Base-by-base conservation (phyloP, 23 tunicate species). In the Halocynthia aurantium region DNA sequence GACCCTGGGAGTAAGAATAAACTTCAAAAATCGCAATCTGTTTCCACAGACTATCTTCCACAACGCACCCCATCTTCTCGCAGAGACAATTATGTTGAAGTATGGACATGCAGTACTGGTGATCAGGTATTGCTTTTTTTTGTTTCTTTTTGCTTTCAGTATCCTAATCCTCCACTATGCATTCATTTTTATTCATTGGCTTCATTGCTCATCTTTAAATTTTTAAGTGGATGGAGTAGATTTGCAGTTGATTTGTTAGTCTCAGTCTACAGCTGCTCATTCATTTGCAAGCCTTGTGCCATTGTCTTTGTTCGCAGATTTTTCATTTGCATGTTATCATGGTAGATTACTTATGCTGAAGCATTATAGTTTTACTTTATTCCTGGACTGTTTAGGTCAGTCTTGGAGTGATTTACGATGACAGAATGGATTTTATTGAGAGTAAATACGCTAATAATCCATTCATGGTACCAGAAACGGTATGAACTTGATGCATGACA, bases 91-190 rank as follows among this genome's bases (percentile, higher is more conserved):
- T 90, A 90, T 53, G 97, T 90, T 8, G 97, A 90, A 90, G 97
- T 90, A 2, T 90, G 97, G 97, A 81, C 73, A 53, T 90, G 97
- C 56, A 90, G 81, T 63, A 83, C 88, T 7, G 97, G 97, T 8
- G 82, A 85, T 52, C 97, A 90, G 66, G 90, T 90, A 50, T 22
- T 15, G 9, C 31, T 65, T 65, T 49, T 20, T 65, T 65, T 1
- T 13, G 17, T 58, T 58, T 31, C 44, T 31, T 31, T 31, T 31
- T 31, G 44, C 44, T 31, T 31, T 31, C 44, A 31, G 4, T 31
- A 31, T 31, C 44, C 44, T 31, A 31, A 31, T 31, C 44, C 4
- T 31, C 44, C 44, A 31, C 44, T 4, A 31, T 31, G 44, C 44
- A 31, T 31, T 31, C 44, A 31, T 31, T 31, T 31, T 31, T 1